A percentile compares a stretch with the other conserved stretches of the same genome.
These are phyloP conservation scores for Podargus strigoides DNA, from an alignment of 2,797 vertebrate species.

Conservation along the genomic window DNA sequence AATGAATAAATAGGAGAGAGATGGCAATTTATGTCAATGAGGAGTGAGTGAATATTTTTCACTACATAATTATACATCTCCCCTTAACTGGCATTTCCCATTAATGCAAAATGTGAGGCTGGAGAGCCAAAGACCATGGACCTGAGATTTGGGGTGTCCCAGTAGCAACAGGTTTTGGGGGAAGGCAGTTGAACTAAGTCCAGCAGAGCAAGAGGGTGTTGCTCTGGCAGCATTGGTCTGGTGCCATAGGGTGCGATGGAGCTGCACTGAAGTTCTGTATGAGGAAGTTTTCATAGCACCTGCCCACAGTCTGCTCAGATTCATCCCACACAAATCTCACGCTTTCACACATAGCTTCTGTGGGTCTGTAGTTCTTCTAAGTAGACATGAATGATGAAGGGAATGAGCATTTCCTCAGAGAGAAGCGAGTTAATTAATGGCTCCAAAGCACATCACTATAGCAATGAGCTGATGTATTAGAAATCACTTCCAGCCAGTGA, in stretches of 20 bases:
- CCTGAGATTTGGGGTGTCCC: not conserved
- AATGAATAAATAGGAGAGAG: not conserved
- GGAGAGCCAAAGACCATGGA: not conserved
- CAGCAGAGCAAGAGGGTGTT: not conserved
- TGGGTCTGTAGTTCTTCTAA: not conserved
- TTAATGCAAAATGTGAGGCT: not conserved
- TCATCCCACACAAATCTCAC: slow-evolving; percentile 10
- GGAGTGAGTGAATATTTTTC: not conserved
- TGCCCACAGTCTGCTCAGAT: not conserved
- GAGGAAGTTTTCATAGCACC: slow-evolving; percentile 51
- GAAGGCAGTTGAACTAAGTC: not conserved
- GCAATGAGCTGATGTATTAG: not conserved
- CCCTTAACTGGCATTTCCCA: not conserved
- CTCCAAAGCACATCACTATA: not conserved
- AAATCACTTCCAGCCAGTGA: not conserved
- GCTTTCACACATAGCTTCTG: not conserved
- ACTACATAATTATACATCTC: not conserved
- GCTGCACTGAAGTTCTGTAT: not conserved
- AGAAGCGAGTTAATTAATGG: slow-evolving; percentile 4
- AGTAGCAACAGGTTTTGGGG: not conserved
- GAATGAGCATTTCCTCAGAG: not conserved
- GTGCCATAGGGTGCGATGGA: not conserved
- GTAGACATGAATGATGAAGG: not conserved
- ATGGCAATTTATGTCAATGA: not conserved
- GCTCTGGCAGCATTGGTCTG: not conserved